These are phyloP conservation scores for Pteropus rufus DNA, from an alignment of 2,797 vertebrate genomes.

Conservation along the genomic window DNA sequence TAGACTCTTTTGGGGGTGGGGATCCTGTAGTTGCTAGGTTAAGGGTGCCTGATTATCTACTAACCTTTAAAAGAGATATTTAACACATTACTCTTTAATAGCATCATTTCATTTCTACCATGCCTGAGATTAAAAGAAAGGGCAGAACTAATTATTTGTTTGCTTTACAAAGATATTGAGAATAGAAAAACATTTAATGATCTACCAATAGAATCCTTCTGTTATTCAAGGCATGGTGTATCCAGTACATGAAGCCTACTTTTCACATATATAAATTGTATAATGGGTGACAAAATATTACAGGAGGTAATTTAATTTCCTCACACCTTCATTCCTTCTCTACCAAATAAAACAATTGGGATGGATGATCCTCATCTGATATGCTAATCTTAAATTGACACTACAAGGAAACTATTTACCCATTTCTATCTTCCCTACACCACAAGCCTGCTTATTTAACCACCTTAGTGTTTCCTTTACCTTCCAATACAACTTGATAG, in stretches of 20 bases:
- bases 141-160: neutral
- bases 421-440: neutral
- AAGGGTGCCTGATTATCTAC: neutral
- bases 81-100: neutral
- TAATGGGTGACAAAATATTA: neutral
- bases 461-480: neutral
- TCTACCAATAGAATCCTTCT: neutral
- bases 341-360: neutral
- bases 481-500: neutral
- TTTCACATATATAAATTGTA: neutral
- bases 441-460: neutral
- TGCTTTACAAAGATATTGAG: neutral
- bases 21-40: neutral
- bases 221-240: neutral
- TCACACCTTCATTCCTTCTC: neutral
- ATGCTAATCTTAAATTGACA: neutral
- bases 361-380: neutral
- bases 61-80: neutral
- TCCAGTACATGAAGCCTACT: neutral
- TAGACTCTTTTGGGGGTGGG: fast-evolving
- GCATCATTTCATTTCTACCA: neutral
- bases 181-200: neutral
- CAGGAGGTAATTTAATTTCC: neutral
- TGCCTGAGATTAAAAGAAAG: neutral
- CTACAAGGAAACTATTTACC: neutral